Conservation (phyloP, 2,888 invertebrate species). For the Ophioninae sp. region DNA sequence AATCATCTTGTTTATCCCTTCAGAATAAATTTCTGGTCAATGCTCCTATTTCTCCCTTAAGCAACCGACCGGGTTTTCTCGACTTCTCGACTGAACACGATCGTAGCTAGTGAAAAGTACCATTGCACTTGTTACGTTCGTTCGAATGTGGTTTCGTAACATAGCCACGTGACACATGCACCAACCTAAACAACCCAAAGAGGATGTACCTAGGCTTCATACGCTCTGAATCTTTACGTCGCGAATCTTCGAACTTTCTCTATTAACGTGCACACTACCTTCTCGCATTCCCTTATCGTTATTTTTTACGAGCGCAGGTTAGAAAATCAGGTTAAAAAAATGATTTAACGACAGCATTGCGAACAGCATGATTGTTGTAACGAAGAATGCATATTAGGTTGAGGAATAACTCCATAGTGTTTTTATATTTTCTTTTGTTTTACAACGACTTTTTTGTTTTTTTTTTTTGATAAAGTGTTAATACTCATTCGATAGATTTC, state of each 20-base stretch:
- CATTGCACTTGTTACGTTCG: constrained; percentile 27
- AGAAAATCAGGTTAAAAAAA: neutral
- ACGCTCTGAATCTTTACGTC: constrained; percentile 31
- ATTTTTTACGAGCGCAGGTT: constrained; percentile 18
- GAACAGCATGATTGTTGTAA: constrained; percentile 6
- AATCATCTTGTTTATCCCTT: no score
- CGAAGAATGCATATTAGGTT: neutral
- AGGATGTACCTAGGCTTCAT: neutral
- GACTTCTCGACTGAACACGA: constrained; percentile 3
- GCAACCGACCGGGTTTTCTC: neutral
- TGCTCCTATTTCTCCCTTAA: no score
- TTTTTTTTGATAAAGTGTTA: no score
- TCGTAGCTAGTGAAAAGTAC: constrained; percentile 31
- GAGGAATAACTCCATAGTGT: no score
- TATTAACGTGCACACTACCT: neutral
- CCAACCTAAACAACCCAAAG: neutral
- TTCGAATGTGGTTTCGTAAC: neutral
- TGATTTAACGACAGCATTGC: neutral
- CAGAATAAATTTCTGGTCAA: no score
- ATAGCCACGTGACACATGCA: constrained; percentile 28
- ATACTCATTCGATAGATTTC: no score
- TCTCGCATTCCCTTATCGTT: constrained; percentile 3
- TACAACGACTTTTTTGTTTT: no score
- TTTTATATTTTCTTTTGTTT: no score
- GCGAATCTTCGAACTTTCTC: neutral